Conservation (phyloP, 2,113 vertebrate species). For the Tragelaphus imberbis region DNA sequence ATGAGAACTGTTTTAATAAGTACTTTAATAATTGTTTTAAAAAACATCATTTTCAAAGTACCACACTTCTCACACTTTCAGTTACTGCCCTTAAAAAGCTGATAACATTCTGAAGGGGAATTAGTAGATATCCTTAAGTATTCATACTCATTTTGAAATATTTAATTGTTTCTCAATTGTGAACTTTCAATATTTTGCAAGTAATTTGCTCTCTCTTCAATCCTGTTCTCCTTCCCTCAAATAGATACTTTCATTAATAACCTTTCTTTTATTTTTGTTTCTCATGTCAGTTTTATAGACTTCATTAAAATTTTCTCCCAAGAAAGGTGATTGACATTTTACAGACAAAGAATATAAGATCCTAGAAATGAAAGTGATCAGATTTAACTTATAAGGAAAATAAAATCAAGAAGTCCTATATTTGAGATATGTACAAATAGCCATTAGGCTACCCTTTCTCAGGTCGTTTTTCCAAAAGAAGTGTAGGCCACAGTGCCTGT, state of each 20-base stretch:
- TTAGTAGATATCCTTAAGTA: conserved; percentile 6
- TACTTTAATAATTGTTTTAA: neutral
- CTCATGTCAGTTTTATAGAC: conserved; percentile 8
- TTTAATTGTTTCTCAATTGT: conserved; percentile 22
- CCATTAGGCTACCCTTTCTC: neutral
- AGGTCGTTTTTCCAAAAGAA: conserved; percentile 22
- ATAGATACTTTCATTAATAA: conserved; percentile 34
- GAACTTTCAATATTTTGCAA: conserved; percentile 7
- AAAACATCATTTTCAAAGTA: conserved; percentile 22
- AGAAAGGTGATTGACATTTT: conserved; percentile 20
- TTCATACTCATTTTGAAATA: conserved; percentile 23
- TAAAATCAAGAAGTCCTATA: neutral
- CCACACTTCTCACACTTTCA: neutral
- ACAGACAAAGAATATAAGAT: neutral
- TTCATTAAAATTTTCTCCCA: conserved; percentile 15
- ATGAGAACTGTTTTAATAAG: neutral
- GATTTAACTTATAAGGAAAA: conserved; percentile 27
- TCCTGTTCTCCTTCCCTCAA: neutral
- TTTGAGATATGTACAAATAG: neutral
- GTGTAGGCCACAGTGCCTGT: neutral
- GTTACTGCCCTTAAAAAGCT: conserved; percentile 9
- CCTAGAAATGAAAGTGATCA: conserved; percentile 9
- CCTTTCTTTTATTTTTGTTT: neutral
- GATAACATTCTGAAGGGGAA: neutral
- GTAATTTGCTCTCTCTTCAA: neutral